Percentiles rank a stretch among this genome's conserved stretches.
Conservation (phyloP, 2,888 invertebrate genomes). For the Meteorus colon region DNA sequence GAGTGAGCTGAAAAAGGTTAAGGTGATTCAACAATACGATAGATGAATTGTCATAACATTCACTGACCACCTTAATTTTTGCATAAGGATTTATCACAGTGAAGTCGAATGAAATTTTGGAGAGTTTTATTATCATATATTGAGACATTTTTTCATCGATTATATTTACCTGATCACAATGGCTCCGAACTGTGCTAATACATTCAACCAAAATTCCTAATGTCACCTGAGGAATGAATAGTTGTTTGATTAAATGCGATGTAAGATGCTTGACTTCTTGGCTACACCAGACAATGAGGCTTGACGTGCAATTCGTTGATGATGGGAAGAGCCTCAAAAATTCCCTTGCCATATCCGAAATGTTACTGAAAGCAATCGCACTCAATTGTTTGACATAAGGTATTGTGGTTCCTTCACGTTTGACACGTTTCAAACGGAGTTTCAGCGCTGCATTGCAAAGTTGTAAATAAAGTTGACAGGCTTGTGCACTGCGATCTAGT, state of each 20-base stretch:
- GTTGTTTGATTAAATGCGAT: constrained; percentile 88
- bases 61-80: no score
- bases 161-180: constrained; percentile 78
- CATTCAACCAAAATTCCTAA: constrained; percentile 90
- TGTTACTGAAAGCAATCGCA: constrained; percentile 88
- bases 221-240: constrained; percentile 91
- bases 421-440: constrained; percentile 86
- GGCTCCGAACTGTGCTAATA: constrained; percentile 85
- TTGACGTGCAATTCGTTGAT: constrained; percentile 82
- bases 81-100: no score
- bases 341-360: constrained; percentile 84
- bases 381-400: constrained; percentile 87
- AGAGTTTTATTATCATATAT: no score
- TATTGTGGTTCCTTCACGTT: constrained; percentile 85
- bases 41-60: no score
- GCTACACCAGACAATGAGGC: constrained; percentile 94
- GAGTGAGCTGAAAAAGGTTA: constrained; percentile 74
- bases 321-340: constrained; percentile 88
- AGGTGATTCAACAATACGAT: no score
- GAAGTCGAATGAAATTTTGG: no score
- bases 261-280: constrained; percentile 86
- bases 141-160: no score
- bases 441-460: constrained; percentile 88
- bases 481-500: constrained; percentile 83
- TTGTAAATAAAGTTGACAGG: constrained; percentile 87